phyloP scores from a whole-genome alignment of 37 sponge, comb jelly and placozoan genomes.

The Ephydatia muelleri region DNA sequence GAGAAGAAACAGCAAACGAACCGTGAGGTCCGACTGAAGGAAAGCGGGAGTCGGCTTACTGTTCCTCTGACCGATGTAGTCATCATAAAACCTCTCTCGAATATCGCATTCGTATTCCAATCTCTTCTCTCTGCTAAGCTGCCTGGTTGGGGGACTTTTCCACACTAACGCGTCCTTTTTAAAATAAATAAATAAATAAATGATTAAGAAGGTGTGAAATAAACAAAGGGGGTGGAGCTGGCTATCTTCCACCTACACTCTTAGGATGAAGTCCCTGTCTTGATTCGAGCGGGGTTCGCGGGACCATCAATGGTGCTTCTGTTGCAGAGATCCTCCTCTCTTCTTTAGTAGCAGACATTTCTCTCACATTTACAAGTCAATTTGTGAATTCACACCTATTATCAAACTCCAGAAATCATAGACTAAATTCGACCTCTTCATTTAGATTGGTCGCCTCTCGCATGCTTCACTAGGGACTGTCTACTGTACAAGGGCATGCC shows the following conservation, averaged over 20 bases:
- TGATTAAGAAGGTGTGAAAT: neutral
- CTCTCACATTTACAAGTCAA: conserved; percentile 2
- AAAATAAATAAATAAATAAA: neutral
- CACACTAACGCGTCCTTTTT: conserved; percentile 54
- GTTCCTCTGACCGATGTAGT: conserved; percentile 62
- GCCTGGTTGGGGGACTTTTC: conserved; percentile 61
- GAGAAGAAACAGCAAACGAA: neutral
- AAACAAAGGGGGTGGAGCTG: neutral
- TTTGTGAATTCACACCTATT: neutral
- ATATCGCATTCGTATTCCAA: conserved; percentile 61
- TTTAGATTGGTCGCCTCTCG: conserved; percentile 12
- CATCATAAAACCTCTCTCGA: conserved; percentile 76
- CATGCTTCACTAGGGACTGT: conserved; percentile 16
- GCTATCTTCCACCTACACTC: conserved; percentile 7
- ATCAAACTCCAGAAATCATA: neutral
- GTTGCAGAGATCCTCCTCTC: conserved; percentile 8
- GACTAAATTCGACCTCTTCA: neutral
- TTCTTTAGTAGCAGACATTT: neutral
- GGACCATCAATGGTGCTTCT: conserved; percentile 26
- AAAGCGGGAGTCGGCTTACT: conserved; percentile 29
- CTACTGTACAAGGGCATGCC: neutral
- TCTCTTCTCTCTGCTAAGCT: conserved; percentile 49
- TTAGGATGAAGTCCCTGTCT: conserved; percentile 68
- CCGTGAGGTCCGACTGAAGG: neutral
- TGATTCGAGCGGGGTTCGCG: conserved; percentile 56